Evolutionary conservation across 2,888 invertebrate species (phyloP), one percentile per base, ranked within the genome.

Genomic region (Hydroisotoma schaefferi): DNA sequence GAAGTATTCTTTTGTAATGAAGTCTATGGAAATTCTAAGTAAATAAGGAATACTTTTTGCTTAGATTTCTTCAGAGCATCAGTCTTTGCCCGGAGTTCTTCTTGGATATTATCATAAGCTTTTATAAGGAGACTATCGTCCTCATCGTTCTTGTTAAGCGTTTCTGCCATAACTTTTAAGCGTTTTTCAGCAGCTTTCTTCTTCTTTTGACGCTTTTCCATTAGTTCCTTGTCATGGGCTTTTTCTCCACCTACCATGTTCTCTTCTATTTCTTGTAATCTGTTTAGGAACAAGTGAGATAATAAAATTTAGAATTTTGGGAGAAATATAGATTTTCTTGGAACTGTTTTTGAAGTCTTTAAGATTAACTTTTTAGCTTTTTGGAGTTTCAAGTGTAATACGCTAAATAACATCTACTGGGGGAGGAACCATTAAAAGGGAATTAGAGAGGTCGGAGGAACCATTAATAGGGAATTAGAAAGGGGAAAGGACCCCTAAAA

Each of bases 231-330:
- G 76, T 90, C 88, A 74, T 86, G 80, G 0, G 84, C 85, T 69
- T 84, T 81, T 74, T 90, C 90, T 0, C 90, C 90, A 1, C 90
- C 90, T 40, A 91, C 87, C 80, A 91, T 83, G 55, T 85, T 83
- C 46, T 85, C 82, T 74, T 90, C 85, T 22, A 90, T 79, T 60
- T 82, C 81, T 74, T 85, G 80, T 69, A 82, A 78, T 76, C 80
- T 82, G 74, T 54, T n/a, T n/a, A n/a, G n/a, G n/a, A n/a, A n/a
- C n/a, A n/a, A n/a, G n/a, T n/a, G n/a, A n/a, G 75, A 75, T 22
- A 73, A 70, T 1, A 74, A 75, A 46, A 76, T 75, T 33, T 27
- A 28, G 25, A 22, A 22, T 25, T 18, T 54, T 22, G 20, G 22
- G 28, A 29, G n/a, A 23, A n/a, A 26, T 10, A 53, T n/a, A n/a